Evolutionary conservation across 2,113 vertebrate genomes (phyloP).

Genomic region (Thamnaconus septentrionalis): DNA sequence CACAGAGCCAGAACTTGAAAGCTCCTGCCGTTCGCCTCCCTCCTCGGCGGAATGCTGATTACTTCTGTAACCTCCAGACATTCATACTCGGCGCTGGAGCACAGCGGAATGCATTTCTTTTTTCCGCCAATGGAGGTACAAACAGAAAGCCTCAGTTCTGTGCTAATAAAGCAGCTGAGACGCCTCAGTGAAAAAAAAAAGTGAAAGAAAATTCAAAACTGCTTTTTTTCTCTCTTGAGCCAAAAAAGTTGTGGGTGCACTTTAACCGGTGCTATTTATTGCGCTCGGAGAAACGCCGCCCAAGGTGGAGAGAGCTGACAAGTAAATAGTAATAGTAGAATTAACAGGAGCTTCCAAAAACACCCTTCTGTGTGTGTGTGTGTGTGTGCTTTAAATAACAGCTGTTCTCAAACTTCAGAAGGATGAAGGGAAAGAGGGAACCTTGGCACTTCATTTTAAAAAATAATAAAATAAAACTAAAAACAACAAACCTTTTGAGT

Average conservation of each 20-base stretch:
- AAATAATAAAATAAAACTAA: too few species aligned
- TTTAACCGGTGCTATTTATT: constrained; percentile 43
- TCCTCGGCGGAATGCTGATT: constrained; percentile 28
- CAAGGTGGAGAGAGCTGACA: constrained; percentile 38
- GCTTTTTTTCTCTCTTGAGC: constrained; percentile 41
- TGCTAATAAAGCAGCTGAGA: constrained; percentile 47
- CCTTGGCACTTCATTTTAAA: too few species aligned
- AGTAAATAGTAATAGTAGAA: constrained; percentile 30
- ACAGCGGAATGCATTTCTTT: constrained; percentile 10
- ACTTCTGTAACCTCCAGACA: constrained; percentile 36
- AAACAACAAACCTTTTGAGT: too few species aligned
- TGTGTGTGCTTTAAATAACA: too few species aligned
- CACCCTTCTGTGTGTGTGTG: too few species aligned
- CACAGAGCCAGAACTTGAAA: not conserved
- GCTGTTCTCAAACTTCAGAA: too few species aligned
- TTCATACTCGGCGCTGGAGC: constrained; percentile 10
- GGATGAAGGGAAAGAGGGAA: too few species aligned
- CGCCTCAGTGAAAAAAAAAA: constrained; percentile 45
- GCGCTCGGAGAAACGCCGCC: constrained; percentile 20
- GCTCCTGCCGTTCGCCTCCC: constrained; percentile 17
- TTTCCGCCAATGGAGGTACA: constrained; percentile 12
- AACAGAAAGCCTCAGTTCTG: constrained; percentile 24
- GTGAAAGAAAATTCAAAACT: constrained; percentile 10
- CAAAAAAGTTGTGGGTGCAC: constrained; percentile 31
- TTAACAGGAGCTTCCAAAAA: not conserved